These are phyloP conservation scores for Drosophila anomalata DNA, from an alignment of 2,888 invertebrate species.

Conservation along the genomic window DNA sequence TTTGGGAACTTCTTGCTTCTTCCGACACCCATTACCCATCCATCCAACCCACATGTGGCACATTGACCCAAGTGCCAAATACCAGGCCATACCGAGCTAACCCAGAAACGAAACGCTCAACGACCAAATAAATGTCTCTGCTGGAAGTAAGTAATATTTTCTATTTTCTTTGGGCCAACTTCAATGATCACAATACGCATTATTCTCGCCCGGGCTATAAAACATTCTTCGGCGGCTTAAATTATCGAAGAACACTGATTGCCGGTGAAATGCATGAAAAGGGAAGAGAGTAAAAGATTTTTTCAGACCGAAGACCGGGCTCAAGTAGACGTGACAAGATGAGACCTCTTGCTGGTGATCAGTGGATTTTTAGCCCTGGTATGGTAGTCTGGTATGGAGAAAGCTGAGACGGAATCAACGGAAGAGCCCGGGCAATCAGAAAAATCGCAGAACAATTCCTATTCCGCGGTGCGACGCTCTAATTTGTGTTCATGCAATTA, in stretches of 20 bases:
- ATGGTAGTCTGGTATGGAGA: slow-evolving; percentile 47
- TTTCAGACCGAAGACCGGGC: slow-evolving; percentile 28
- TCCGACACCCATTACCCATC: slow-evolving; percentile 34
- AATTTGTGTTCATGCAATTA: slow-evolving; percentile 77
- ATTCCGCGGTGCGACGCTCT: slow-evolving; percentile 59
- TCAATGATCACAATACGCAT: slow-evolving; percentile 59
- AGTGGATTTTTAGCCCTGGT: slow-evolving; percentile 27
- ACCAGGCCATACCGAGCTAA: slow-evolving; percentile 54
- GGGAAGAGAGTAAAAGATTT: background rate
- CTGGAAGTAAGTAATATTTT: slow-evolving; percentile 51
- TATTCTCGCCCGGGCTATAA: slow-evolving; percentile 65
- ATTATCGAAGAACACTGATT: slow-evolving; percentile 34
- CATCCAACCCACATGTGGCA: slow-evolving; percentile 47
- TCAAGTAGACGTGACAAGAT: slow-evolving; percentile 60
- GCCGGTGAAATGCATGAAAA: background rate
- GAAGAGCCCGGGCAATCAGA: slow-evolving; percentile 22
- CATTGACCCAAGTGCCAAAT: slow-evolving; percentile 67
- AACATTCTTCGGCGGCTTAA: slow-evolving; percentile 71
- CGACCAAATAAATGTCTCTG: slow-evolving; percentile 12
- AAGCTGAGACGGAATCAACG: slow-evolving; percentile 63
- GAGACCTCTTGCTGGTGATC: slow-evolving; percentile 10
- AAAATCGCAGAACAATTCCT: slow-evolving; percentile 66
- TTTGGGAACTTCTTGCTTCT: slow-evolving; percentile 12
- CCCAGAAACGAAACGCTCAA: slow-evolving; percentile 51
- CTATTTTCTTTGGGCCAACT: slow-evolving; percentile 70